phyloP scores from a whole-genome alignment of 2,113 vertebrate species.

The Nycticorax nycticorax region DNA sequence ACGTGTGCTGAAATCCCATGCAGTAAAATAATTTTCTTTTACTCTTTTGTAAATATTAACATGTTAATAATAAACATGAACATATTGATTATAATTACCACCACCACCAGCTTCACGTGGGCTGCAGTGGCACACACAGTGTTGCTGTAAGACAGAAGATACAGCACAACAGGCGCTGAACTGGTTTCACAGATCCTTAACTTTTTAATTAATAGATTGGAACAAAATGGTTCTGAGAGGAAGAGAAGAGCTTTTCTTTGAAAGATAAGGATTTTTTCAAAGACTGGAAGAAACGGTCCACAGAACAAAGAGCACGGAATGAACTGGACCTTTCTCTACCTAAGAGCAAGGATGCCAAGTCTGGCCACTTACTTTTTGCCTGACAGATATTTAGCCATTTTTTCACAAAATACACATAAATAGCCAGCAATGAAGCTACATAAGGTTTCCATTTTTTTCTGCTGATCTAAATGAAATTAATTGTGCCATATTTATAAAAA shows the following conservation, averaged over 20 bases:
- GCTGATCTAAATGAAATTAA: background rate
- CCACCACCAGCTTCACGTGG: background rate
- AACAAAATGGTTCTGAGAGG: background rate
- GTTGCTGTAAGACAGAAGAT: background rate
- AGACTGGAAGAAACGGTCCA: background rate
- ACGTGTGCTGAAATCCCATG: background rate
- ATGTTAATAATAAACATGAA: background rate
- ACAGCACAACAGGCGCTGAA: background rate
- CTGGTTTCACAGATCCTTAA: background rate
- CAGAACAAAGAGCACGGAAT: background rate
- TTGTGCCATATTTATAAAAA: background rate
- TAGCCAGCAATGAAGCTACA: background rate
- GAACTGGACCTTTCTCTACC: background rate
- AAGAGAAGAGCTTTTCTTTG: background rate
- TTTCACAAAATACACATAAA: background rate
- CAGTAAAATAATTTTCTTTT: background rate
- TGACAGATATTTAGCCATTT: background rate
- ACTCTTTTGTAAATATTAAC: background rate
- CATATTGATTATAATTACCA: background rate
- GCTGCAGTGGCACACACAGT: background rate
- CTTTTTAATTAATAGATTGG: background rate
- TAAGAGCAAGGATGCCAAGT: background rate
- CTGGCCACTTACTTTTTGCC: background rate
- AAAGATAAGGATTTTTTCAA: background rate
- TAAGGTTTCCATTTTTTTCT: background rate